A percentile compares a stretch with the other conserved stretches of the same genome.
Evolutionary conservation across 2,113 vertebrate species (phyloP).

Genomic region (Nothoprocta perdicaria): DNA sequence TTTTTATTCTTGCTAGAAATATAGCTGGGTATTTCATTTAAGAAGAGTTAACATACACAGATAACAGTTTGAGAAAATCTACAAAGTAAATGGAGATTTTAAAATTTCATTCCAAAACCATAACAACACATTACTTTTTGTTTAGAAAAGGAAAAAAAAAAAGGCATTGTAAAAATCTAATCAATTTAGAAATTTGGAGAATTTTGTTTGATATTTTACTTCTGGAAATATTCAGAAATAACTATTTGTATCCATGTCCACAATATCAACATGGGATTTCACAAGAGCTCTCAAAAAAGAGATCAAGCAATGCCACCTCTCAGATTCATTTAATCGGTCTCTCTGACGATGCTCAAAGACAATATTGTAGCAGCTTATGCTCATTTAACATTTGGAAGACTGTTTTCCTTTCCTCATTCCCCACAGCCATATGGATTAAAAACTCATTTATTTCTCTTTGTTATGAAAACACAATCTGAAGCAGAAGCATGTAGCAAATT

Average conservation of each 20-base stretch:
- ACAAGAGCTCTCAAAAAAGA: background rate
- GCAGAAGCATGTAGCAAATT: background rate
- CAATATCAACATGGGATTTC: background rate
- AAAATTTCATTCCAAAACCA: background rate
- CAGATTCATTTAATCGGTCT: background rate
- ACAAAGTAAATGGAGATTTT: conserved; percentile 19
- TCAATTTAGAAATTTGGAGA: background rate
- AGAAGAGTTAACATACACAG: background rate
- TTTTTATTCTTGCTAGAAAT: background rate
- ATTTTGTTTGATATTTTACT: background rate
- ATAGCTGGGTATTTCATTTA: background rate
- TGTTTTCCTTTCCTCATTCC: background rate
- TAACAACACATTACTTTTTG: background rate
- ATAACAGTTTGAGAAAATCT: background rate
- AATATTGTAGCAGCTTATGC: background rate
- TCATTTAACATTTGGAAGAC: conserved; percentile 28
- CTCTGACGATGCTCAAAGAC: background rate
- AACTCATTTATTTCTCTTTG: conserved; percentile 43
- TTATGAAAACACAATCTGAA: conserved; percentile 31
- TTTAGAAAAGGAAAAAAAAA: background rate
- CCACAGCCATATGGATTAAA: conserved; percentile 10
- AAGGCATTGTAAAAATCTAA: no score
- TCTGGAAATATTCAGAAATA: background rate
- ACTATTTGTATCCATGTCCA: background rate
- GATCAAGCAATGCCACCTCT: background rate